A percentile compares a stretch with the other conserved stretches of the same genome.
Evolutionary conservation across 2,113 vertebrate genomes (phyloP).

Genomic region (Amia ocellicauda): DNA sequence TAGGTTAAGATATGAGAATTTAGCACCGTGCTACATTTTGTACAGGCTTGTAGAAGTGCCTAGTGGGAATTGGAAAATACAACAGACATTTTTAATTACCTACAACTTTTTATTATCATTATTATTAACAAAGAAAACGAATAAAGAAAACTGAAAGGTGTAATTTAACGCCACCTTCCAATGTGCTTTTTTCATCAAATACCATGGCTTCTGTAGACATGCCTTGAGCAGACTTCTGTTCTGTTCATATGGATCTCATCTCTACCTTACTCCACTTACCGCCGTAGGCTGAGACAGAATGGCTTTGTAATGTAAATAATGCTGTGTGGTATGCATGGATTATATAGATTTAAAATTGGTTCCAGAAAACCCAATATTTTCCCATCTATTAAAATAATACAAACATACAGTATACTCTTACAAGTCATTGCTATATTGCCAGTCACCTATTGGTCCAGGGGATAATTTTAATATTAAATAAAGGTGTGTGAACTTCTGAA

Average conservation of each 20-base stretch:
- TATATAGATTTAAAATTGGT: slow-evolving; percentile 15
- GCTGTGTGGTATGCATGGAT: slow-evolving; percentile 23
- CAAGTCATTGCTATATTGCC: not conserved
- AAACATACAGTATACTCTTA: not conserved
- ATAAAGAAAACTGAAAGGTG: too few relatives aligned
- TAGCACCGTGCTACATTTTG: too few relatives aligned
- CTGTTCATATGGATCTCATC: slow-evolving; percentile 25
- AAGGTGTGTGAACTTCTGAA: slow-evolving; percentile 2
- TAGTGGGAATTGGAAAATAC: too few relatives aligned
- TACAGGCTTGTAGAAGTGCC: too few relatives aligned
- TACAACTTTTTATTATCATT: too few relatives aligned
- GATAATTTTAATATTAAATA: slow-evolving; percentile 5
- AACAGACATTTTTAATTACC: too few relatives aligned
- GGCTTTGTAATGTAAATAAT: slow-evolving; percentile 28
- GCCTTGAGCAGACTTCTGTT: not conserved
- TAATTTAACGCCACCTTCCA: too few relatives aligned
- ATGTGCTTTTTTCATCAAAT: not conserved
- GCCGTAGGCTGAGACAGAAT: not conserved
- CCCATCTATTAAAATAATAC: slow-evolving; percentile 12
- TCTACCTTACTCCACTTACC: slow-evolving; percentile 1
- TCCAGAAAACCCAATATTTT: slow-evolving; percentile 18
- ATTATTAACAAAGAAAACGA: too few relatives aligned
- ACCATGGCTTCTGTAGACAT: not conserved
- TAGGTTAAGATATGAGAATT: too few relatives aligned
- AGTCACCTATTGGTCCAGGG: not conserved